Percentiles rank a stretch among this genome's conserved stretches.
Conservation (phyloP, 2,113 vertebrate genomes). For the Crotophaga sulcirostris region DNA sequence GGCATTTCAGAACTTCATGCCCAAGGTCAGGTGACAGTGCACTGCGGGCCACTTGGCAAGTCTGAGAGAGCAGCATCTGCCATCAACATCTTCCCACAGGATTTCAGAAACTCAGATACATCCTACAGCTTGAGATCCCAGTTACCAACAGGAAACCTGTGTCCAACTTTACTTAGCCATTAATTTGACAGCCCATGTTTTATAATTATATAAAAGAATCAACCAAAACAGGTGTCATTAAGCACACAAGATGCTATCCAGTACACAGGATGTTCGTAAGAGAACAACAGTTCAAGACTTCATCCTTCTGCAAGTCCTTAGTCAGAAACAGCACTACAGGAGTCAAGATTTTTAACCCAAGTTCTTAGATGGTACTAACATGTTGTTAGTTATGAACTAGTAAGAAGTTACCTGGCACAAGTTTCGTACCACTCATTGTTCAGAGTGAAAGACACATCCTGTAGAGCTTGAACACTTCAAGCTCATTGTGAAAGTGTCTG, state of each 20-base stretch:
- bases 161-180: not conserved
- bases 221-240: not conserved
- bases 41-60: not conserved
- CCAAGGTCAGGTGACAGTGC: not conserved
- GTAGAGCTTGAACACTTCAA: not conserved
- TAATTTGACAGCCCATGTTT: not conserved
- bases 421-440: not conserved
- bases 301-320: not conserved
- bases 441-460: not conserved
- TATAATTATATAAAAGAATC: not conserved
- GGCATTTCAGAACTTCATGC: not conserved
- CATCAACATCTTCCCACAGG: not conserved
- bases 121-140: not conserved
- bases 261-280: not conserved
- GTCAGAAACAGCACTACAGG: not conserved
- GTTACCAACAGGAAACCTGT: not conserved
- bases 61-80: not conserved
- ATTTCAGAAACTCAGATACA: not conserved
- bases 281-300: not conserved
- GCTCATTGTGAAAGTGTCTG: fast-evolving
- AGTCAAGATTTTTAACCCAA: not conserved
- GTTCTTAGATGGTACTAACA: not conserved
- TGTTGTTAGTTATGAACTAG: not conserved
- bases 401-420: not conserved
- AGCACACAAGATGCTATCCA: not conserved